Conservation (phyloP, 2,888 invertebrate species). For the Drosophila maculinotata region DNA sequence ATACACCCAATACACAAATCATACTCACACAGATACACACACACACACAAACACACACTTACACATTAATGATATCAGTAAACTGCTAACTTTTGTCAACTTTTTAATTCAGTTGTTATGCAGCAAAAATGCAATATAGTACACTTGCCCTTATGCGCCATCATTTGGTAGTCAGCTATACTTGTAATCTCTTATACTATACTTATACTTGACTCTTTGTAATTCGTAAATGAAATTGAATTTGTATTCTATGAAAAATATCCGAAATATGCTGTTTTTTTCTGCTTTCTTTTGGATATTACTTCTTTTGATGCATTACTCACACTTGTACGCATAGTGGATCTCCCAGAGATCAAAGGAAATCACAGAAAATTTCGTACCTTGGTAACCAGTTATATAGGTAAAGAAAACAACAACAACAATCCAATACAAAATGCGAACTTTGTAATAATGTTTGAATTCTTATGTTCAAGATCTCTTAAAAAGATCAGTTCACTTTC, state of each 20-base stretch:
- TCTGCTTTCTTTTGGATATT: constrained; percentile 70
- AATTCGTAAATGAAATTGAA: constrained; percentile 31
- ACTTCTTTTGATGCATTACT: constrained; percentile 82
- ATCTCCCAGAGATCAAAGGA: constrained; percentile 99
- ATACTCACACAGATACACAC: constrained; percentile 4
- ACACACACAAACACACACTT: constrained; percentile 2
- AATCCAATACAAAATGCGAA: not conserved
- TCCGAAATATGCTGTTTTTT: constrained; percentile 71
- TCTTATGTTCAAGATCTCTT: not conserved
- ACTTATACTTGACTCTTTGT: constrained; percentile 5
- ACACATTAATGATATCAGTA: constrained; percentile 24
- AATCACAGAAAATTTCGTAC: constrained; percentile 99
- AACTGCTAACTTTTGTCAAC: constrained; percentile 60
- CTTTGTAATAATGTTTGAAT: constrained; percentile 4
- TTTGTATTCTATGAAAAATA: constrained; percentile 27
- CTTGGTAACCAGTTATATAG: constrained; percentile 99
- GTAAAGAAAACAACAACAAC: constrained; percentile 87
- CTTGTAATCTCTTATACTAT: not conserved
- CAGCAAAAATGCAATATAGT: constrained; percentile 76
- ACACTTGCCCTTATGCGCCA: constrained; percentile 59
- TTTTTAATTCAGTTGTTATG: constrained; percentile 43
- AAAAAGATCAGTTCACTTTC: too few relatives aligned
- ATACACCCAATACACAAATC: constrained; percentile 21
- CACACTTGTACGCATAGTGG: constrained; percentile 89
- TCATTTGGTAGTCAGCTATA: constrained; percentile 51